Conservation (phyloP, 2,888 invertebrate species). For the Xylota segnis region DNA sequence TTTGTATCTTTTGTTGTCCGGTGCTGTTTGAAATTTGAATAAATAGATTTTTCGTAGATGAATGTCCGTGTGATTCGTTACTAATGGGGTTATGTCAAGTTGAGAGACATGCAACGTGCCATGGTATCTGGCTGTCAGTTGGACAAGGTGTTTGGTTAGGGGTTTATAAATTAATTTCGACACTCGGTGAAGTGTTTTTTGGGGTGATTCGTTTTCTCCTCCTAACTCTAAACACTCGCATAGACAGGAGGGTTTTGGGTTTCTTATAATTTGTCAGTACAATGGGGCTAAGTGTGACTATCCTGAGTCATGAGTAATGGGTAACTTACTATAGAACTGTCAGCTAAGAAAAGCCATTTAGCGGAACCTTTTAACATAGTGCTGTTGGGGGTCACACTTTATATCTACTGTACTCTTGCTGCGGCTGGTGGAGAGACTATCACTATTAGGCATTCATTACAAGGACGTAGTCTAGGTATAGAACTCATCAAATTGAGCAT, state of each 20-base stretch:
- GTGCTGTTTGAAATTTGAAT: constrained; percentile 68
- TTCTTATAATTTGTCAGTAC: constrained; percentile 45
- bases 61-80: constrained; percentile 55
- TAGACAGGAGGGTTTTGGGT: constrained; percentile 10
- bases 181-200: constrained; percentile 52
- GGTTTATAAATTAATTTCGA: constrained; percentile 76
- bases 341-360: neutral
- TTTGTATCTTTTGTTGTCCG: constrained; percentile 40
- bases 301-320: constrained; percentile 32
- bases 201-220: constrained; percentile 40
- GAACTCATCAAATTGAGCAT: too few species aligned
- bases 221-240: constrained; percentile 7
- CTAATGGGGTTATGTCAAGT: constrained; percentile 75
- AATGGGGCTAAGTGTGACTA: neutral
- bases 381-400: neutral
- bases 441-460: too few species aligned
- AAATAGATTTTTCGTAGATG: constrained; percentile 57
- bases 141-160: constrained; percentile 73
- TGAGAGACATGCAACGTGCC: constrained; percentile 58
- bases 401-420: neutral
- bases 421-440: too few species aligned
- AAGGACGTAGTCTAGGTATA: too few species aligned
- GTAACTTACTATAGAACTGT: constrained; percentile 30
- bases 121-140: constrained; percentile 65
- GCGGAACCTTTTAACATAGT: neutral